Evolutionary conservation across 2,888 invertebrate species (phyloP).

Genomic region (Thecocarcelia acutangulata): DNA sequence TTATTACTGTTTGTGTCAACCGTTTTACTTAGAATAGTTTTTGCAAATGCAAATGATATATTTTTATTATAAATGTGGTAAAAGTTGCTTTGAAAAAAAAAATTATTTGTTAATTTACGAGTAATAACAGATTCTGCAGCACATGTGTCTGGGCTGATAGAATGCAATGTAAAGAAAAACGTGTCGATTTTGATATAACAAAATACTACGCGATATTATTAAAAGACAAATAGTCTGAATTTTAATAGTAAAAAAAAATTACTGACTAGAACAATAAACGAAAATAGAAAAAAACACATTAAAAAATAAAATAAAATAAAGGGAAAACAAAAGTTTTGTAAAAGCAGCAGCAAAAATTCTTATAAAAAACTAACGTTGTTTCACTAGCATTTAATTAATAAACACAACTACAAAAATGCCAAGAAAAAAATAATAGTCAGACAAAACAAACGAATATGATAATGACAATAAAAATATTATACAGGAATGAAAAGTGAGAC

Average conservation of each 20-base stretch:
- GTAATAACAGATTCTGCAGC: slow-evolving; percentile 40
- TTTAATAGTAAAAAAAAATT: slow-evolving; percentile 16
- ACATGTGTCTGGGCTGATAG: slow-evolving; percentile 38
- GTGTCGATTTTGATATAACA: slow-evolving; percentile 52
- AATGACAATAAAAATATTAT: slow-evolving; percentile 27
- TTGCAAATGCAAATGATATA: slow-evolving; percentile 1
- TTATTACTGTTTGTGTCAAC: slow-evolving; percentile 22
- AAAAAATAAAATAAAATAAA: slow-evolving; percentile 27
- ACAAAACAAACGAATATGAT: slow-evolving; percentile 51
- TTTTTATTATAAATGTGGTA: slow-evolving; percentile 21
- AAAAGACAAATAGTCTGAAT: slow-evolving; percentile 35
- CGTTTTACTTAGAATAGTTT: slow-evolving; percentile 6
- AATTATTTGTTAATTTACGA: slow-evolving; percentile 41
- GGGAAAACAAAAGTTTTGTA: slow-evolving; percentile 24
- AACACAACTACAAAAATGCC: slow-evolving; percentile 15
- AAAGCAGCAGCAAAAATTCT: slow-evolving; percentile 4
- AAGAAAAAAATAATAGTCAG: slow-evolving; percentile 50
- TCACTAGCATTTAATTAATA: slow-evolving; percentile 41
- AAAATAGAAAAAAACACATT: slow-evolving; percentile 22
- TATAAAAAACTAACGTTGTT: slow-evolving; percentile 24
- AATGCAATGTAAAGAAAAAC: slow-evolving; percentile 42
- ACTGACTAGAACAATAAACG: slow-evolving; percentile 5
- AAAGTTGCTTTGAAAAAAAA: slow-evolving; percentile 30
- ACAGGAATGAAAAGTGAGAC: background rate
- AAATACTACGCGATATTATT: slow-evolving; percentile 42